Base-by-base conservation (phyloP, 1,140 invertebrate genomes). In the Plectrocnemia conspersa region DNA sequence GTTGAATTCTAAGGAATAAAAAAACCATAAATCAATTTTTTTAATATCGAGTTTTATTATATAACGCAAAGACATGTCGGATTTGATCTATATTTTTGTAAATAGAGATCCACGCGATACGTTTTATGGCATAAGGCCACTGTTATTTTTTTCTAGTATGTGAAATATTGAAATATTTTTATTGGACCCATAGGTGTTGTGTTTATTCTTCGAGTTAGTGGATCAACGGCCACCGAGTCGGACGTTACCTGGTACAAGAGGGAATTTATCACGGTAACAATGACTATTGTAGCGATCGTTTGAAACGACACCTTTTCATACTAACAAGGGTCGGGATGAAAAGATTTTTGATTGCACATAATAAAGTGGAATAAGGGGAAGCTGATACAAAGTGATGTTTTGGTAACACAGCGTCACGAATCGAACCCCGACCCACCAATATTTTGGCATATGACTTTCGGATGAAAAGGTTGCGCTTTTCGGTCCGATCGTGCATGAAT, bases 331-430 rank as follows among this genome's bases (percentile, higher is more conserved):
- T 13, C 15, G 33, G 13, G n/a, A 38, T 53, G 32, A 60, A 60
- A 60, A 60, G 53, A 32, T 56, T 46, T 59, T 60, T 60, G 54
- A 60, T 60, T 47, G 42, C 35, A 21, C 42, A 21, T 40, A 48
- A 46, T 42, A 53, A 27, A 44, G 36, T 38, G 52, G 13, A 42
- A 33, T 33, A 42, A 7, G 19, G 50, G 36, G 52, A 41, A 54
- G 38, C 49, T 32, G 36, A 32, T 52, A 48, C 49, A 38, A 35
- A 40, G 41, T 32, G 22, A 24, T 45, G 56, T 58, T 52, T 50
- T 45, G 47, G 56, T 49, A 46, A 54, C 44, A 24, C 13, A 22
- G 40, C 48, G 58, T 46, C 21, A 40, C 52, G 48, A 55, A 59
- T 58, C 21, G 35, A 33, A 10, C 29, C 15, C 33, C 25, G 25